These are phyloP conservation scores for Drosophila aldrichi DNA, from an alignment of 2,888 invertebrate genomes.

Conservation along the genomic window DNA sequence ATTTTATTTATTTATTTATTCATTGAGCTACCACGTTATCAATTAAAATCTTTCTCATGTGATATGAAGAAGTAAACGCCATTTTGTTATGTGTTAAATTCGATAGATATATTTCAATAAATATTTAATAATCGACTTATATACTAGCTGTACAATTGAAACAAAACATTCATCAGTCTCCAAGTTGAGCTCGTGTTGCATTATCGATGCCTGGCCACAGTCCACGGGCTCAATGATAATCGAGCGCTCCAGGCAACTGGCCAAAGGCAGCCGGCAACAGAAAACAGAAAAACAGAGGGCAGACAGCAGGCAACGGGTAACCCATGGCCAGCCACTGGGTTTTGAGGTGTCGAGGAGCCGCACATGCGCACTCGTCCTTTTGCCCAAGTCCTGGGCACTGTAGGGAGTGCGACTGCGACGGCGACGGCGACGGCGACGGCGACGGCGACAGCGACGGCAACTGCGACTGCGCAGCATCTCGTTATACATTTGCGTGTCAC, in stretches of 20 bases:
- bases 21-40: too few species aligned
- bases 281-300: constrained; percentile 2
- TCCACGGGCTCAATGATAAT: constrained; percentile 50
- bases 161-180: constrained; percentile 50
- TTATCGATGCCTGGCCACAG: constrained; percentile 52
- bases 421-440: too few species aligned
- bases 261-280: constrained; percentile 5
- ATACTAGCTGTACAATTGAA: constrained; percentile 29
- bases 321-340: constrained; percentile 82
- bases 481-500: constrained; percentile 78
- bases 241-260: constrained; percentile 56
- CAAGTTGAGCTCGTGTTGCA: constrained; percentile 36
- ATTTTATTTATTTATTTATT: background rate
- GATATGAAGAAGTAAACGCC: background rate
- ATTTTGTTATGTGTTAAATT: constrained; percentile 16
- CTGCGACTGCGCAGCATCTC: constrained; percentile 61
- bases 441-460: constrained; percentile 2
- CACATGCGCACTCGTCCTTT: constrained; percentile 48
- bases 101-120: constrained; percentile 37
- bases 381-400: constrained; percentile 59
- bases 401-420: constrained; percentile 69
- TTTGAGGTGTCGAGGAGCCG: constrained; percentile 27
- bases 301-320: constrained; percentile 30
- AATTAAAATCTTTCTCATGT: background rate
- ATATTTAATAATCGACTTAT: constrained; percentile 35